Evolutionary conservation across 2,113 vertebrate species (phyloP).

Genomic region (Crotophaga sulcirostris): DNA sequence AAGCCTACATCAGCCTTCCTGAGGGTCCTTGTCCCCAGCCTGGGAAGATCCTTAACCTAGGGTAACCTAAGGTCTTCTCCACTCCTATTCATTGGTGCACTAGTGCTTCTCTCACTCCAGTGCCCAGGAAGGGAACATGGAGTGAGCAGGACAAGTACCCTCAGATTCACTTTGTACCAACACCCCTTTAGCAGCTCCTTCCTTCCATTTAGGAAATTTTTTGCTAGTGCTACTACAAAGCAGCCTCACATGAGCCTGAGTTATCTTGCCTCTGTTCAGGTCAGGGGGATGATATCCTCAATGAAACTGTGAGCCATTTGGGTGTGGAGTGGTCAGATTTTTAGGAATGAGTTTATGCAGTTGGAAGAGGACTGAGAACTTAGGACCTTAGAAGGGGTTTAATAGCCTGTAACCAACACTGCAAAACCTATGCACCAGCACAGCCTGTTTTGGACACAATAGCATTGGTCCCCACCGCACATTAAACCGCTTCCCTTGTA

Average conservation of each 20-base stretch:
- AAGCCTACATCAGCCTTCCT: background rate
- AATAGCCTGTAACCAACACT: constrained; percentile 37
- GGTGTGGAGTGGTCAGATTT: background rate
- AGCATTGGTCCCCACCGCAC: background rate
- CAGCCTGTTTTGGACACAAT: background rate
- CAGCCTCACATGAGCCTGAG: background rate
- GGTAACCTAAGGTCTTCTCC: background rate
- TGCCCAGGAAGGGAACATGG: background rate
- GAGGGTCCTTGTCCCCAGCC: fast-evolving
- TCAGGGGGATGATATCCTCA: background rate
- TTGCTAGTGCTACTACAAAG: background rate
- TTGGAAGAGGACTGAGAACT: background rate
- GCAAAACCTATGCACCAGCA: constrained; percentile 28
- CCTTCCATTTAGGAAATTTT: background rate
- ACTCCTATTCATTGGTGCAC: fast-evolving
- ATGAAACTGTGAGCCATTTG: background rate
- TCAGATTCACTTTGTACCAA: background rate
- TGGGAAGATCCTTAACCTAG: background rate
- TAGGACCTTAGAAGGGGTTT: background rate
- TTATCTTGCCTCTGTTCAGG: background rate
- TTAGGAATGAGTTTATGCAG: background rate
- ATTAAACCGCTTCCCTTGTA: background rate
- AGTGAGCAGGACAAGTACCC: background rate
- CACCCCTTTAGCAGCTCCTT: background rate
- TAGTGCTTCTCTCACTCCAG: background rate